phyloP scores from a whole-genome alignment of 2,888 invertebrate genomes.

The Drosophila niveifrons region DNA sequence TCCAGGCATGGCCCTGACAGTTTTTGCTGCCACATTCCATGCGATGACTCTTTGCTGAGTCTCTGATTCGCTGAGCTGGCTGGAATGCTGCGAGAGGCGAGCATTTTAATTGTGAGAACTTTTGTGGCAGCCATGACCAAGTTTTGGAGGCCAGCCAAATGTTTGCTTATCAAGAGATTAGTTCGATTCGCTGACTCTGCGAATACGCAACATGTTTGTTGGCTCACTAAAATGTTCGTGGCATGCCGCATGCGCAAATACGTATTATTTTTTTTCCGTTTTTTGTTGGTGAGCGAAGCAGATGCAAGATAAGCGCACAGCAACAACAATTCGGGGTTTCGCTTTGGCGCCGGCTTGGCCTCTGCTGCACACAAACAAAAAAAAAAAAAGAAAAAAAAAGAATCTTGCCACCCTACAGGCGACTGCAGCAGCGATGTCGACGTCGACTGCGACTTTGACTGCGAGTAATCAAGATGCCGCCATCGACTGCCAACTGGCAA shows the following conservation, averaged over 20 bases:
- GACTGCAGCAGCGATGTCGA: constrained; percentile 22
- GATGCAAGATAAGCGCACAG: constrained; percentile 60
- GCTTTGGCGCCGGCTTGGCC: constrained; percentile 50
- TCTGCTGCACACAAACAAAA: constrained; percentile 3
- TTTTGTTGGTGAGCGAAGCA: constrained; percentile 38
- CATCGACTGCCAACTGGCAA: constrained; percentile 34
- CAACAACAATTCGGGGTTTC: constrained; percentile 45
- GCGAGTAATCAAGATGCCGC: constrained; percentile 18
- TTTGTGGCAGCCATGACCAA: constrained; percentile 67
- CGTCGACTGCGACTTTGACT: constrained; percentile 18
- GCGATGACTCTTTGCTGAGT: constrained; percentile 48
- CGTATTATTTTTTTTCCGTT: neutral
- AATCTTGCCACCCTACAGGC: constrained; percentile 65
- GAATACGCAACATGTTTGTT: constrained; percentile 47
- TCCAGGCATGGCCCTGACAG: constrained; percentile 54
- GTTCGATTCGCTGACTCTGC: constrained; percentile 54
- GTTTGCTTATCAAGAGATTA: constrained; percentile 73
- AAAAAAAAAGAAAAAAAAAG: constrained; percentile 45
- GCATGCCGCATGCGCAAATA: constrained; percentile 56
- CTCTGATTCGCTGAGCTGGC: neutral
- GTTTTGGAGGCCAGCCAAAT: constrained; percentile 64
- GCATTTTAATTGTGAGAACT: constrained; percentile 76
- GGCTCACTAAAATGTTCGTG: constrained; percentile 25
- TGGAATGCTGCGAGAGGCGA: constrained; percentile 44
- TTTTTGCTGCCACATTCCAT: constrained; percentile 53